Conservation (phyloP, 92 coral and sea anemone genomes). For the Micromussa lordhowensis region DNA sequence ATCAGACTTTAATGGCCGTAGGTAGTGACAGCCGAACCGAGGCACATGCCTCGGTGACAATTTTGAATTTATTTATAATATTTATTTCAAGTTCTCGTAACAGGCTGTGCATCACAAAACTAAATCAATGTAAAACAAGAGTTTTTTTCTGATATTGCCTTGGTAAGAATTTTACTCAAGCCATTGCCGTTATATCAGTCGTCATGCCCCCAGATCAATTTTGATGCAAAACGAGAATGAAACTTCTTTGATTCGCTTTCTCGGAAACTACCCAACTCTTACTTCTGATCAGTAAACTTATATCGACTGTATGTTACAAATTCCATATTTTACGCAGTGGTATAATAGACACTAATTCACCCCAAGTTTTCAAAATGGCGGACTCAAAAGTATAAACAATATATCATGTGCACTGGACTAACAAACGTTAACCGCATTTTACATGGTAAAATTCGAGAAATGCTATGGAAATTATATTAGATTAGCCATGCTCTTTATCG, state of each 20-base stretch:
- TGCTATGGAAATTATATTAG: neutral
- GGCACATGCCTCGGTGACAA: too few species aligned
- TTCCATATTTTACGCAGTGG: neutral
- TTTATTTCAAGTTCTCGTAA: too few species aligned
- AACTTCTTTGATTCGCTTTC: neutral
- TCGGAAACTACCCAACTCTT: neutral
- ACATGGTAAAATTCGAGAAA: neutral
- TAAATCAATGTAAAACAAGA: too few species aligned
- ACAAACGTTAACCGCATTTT: neutral
- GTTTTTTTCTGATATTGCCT: too few species aligned
- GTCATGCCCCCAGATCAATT: too few species aligned
- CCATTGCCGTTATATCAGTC: too few species aligned
- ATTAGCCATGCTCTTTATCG: neutral
- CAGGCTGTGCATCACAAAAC: too few species aligned
- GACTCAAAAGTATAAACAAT: neutral
- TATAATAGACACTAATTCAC: neutral
- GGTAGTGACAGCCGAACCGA: too few species aligned
- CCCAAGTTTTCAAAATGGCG: slow-evolving; percentile 6
- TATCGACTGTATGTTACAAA: neutral
- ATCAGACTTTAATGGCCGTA: too few species aligned
- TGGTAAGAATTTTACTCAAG: too few species aligned
- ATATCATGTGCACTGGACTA: too few species aligned
- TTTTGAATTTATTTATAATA: too few species aligned
- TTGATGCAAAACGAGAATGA: neutral
- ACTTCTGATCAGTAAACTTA: neutral